These are phyloP conservation scores for Bubo scandiacus DNA, from an alignment of 2,113 vertebrate genomes.

Conservation along the genomic window DNA sequence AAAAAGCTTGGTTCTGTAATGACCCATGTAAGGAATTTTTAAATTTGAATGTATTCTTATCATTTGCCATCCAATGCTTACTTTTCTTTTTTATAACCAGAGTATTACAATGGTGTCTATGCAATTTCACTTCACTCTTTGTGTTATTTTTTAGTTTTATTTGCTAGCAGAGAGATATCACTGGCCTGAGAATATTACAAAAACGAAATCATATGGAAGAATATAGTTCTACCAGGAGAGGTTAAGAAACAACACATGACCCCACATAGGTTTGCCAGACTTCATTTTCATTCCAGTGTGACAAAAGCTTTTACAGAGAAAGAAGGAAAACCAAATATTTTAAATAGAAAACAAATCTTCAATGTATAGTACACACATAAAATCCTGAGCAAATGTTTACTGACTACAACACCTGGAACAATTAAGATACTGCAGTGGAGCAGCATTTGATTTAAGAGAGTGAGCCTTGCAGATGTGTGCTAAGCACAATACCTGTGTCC, in stretches of 20 bases:
- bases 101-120: not conserved
- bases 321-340: not conserved
- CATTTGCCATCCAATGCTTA: not conserved
- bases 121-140: not conserved
- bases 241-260: not conserved
- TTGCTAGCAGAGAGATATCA: not conserved
- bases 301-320: not conserved
- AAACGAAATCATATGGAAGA: not conserved
- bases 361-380: conserved; percentile 18
- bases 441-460: conserved; percentile 46
- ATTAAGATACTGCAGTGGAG: conserved; percentile 42
- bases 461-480: not conserved
- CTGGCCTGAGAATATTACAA: not conserved
- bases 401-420: conserved; percentile 65
- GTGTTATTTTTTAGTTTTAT: not conserved
- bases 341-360: conserved; percentile 41
- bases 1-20: not conserved
- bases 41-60: not conserved
- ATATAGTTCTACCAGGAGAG: accelerated
- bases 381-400: conserved; percentile 48
- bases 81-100: not conserved
- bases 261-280: not conserved
- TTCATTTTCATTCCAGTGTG: not conserved
- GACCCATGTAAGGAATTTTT: accelerated
- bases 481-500: conserved; percentile 12